Evolutionary conservation across 2,113 vertebrate genomes (phyloP).

Genomic region (Xyliphius kryptos): DNA sequence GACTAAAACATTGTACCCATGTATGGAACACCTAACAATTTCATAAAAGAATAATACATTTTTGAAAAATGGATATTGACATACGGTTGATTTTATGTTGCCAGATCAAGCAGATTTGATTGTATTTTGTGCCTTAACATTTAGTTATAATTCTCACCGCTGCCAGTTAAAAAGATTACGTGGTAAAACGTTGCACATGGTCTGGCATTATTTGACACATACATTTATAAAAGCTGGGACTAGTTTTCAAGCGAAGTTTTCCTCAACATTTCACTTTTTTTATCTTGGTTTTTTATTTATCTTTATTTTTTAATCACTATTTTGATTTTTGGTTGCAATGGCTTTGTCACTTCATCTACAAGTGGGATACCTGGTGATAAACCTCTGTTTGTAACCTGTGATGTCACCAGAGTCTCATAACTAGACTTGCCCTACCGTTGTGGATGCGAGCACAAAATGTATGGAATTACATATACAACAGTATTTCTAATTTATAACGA

Average conservation of each 20-base stretch:
- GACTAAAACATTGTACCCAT: conserved; percentile 32
- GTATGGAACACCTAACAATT: conserved; percentile 34
- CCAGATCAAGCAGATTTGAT: conserved; percentile 45
- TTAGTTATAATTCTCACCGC: conserved; percentile 32
- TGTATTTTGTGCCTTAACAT: conserved; percentile 55
- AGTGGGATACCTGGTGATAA: not conserved
- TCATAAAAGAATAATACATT: not conserved
- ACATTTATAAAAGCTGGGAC: not conserved
- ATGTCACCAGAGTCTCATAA: conserved; percentile 2
- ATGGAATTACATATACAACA: conserved; percentile 81
- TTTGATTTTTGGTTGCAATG: not conserved
- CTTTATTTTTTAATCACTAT: not conserved
- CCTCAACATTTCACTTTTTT: conserved; percentile 2
- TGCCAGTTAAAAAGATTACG: not conserved
- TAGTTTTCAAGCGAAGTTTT: not conserved
- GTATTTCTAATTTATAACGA: conserved; percentile 98
- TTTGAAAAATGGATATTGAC: conserved; percentile 32
- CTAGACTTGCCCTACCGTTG: conserved; percentile 34
- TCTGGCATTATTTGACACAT: not conserved
- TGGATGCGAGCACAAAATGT: conserved; percentile 51
- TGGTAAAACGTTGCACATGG: not conserved
- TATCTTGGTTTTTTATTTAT: conserved; percentile 12
- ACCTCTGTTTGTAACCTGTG: conserved; percentile 14
- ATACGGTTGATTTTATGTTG: conserved; percentile 29
- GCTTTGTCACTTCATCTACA: no score